Evolutionary conservation across 2,797 vertebrate genomes (phyloP).

Genomic region (Cottoperca gobio): DNA sequence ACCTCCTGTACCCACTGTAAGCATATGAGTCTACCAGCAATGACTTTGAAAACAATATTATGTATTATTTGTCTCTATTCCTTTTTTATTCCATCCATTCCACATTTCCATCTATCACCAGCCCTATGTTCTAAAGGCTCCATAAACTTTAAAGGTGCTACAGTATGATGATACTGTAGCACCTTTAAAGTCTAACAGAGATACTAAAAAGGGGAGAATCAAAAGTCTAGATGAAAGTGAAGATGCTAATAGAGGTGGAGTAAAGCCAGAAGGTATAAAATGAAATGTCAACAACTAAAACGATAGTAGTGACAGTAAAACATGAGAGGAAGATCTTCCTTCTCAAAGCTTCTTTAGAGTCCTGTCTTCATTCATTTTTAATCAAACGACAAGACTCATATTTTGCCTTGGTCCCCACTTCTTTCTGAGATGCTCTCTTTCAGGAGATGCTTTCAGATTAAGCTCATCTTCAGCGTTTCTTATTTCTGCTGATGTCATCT

Average conservation of each 20-base stretch:
- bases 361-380: neutral
- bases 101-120: constrained; percentile 25
- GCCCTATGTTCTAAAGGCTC: neutral
- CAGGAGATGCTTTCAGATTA: constrained; percentile 16
- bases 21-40: neutral
- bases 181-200: neutral
- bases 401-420: neutral
- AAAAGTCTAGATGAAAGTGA: neutral
- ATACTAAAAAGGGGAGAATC: neutral
- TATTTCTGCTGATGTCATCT: constrained; percentile 10
- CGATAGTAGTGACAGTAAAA: neutral
- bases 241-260: neutral
- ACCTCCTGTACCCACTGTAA: neutral
- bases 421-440: too few species aligned
- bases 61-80: neutral
- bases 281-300: too few species aligned
- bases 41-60: neutral
- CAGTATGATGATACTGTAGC: too few species aligned
- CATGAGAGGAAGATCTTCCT: neutral
- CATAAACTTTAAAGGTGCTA: too few species aligned
- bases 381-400: neutral
- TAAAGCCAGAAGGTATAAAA: constrained; percentile 14
- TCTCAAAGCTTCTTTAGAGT: neutral
- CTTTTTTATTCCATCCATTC: neutral
- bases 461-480: constrained; percentile 8